These are phyloP conservation scores for Halocaridina rubra DNA, from an alignment of 2,888 invertebrate genomes.

Conservation along the genomic window DNA sequence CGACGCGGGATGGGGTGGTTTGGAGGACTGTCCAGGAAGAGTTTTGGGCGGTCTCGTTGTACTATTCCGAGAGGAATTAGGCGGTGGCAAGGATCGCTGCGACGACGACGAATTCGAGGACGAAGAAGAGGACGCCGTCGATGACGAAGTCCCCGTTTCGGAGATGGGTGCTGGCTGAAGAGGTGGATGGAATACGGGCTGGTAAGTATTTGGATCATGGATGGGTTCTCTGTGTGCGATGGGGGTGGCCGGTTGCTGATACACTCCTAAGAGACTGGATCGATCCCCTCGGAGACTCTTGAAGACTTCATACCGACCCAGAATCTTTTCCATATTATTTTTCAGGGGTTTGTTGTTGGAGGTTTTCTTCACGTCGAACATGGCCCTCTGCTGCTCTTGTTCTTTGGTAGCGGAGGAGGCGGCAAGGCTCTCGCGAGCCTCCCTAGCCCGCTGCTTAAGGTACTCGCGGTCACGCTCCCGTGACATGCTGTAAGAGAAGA, in stretches of 20 bases:
- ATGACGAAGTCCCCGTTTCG: not conserved
- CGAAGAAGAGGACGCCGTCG: conserved; percentile 8
- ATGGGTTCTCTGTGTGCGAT: not conserved
- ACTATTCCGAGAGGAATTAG: not conserved
- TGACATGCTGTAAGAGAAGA: conserved; percentile 26
- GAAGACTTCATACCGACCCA: conserved; percentile 36
- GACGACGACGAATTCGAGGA: not conserved
- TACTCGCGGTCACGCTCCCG: conserved; percentile 24
- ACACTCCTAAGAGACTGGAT: conserved; percentile 9
- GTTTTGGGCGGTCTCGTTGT: conserved; percentile 20
- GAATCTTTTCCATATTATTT: conserved; percentile 20
- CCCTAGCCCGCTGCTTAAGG: conserved; percentile 28
- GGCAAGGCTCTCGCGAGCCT: conserved; percentile 26
- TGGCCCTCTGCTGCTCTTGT: conserved; percentile 14
- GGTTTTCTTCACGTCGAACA: not conserved
- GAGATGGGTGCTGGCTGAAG: not conserved
- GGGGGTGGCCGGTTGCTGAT: conserved; percentile 42
- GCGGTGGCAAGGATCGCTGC: not conserved
- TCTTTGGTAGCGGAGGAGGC: not conserved
- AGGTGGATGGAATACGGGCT: not conserved
- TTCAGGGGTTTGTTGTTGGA: not conserved
- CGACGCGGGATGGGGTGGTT: conserved; percentile 26
- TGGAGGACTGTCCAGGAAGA: not conserved
- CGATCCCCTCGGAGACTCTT: not conserved
- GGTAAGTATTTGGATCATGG: conserved; percentile 19